These are phyloP conservation scores for Thalassarche chlororhynchos DNA, from an alignment of 2,113 vertebrate genomes.

Conservation along the genomic window DNA sequence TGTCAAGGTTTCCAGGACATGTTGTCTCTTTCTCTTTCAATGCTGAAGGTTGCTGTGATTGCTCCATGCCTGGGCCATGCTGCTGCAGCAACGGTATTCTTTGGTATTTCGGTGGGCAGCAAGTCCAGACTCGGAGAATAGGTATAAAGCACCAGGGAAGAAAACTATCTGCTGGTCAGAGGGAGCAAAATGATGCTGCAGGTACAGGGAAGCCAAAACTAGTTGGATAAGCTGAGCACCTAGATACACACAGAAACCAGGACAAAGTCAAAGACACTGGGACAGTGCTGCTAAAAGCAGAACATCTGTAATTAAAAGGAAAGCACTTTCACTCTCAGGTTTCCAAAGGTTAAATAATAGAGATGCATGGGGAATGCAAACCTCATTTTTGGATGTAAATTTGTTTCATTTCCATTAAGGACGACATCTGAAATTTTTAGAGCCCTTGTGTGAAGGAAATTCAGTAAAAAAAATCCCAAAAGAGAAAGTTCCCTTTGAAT, in stretches of 20 bases:
- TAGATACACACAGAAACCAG: constrained; percentile 36
- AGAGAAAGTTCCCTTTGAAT: background rate
- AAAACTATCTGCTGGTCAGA: background rate
- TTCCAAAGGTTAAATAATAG: constrained; percentile 61
- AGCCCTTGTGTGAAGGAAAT: constrained; percentile 25
- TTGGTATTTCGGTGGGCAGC: background rate
- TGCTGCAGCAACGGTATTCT: background rate
- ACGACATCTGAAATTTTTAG: background rate
- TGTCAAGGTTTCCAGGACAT: background rate
- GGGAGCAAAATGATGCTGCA: background rate
- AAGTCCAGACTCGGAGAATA: background rate
- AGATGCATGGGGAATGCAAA: constrained; percentile 48
- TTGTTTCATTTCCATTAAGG: constrained; percentile 3
- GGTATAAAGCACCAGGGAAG: background rate
- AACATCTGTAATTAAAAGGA: constrained; percentile 61
- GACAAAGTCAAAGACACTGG: constrained; percentile 58
- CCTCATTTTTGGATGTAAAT: constrained; percentile 28
- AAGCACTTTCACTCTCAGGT: constrained; percentile 37
- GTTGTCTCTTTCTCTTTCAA: background rate
- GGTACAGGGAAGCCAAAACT: background rate
- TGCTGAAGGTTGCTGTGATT: background rate
- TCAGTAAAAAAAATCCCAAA: background rate
- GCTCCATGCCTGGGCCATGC: background rate
- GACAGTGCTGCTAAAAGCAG: constrained; percentile 50
- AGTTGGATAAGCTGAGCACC: constrained; percentile 19